Conservation (phyloP, 53 echinoderm and acorn worm genomes). For the Hippasteria phrygiana region DNA sequence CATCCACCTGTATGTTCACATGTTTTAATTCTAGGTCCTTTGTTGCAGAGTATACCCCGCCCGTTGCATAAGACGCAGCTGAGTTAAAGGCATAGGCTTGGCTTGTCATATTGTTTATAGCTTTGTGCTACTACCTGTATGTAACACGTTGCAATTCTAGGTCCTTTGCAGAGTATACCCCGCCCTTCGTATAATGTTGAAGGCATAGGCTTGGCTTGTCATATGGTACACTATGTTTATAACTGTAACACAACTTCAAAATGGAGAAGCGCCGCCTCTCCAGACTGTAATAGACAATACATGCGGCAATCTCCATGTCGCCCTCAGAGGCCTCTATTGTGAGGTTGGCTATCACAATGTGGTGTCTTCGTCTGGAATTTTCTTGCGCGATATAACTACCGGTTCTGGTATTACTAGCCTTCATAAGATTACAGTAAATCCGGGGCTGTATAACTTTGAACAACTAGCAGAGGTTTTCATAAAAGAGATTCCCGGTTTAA, state of each 20-base stretch:
- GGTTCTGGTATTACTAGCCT: neutral
- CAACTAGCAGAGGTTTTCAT: neutral
- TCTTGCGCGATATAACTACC: neutral
- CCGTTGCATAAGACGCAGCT: neutral
- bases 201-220: too few species aligned
- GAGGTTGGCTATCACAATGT: conserved; percentile 33
- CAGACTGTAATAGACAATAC: conserved; percentile 19
- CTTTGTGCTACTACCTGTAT: too few species aligned
- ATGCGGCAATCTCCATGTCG: conserved; percentile 20
- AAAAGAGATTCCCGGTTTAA: neutral
- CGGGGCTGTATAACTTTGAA: conserved; percentile 26
- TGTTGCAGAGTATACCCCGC: neutral
- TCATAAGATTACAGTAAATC: neutral
- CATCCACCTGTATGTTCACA: neutral
- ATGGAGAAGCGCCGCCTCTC: neutral
- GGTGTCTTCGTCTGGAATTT: neutral
- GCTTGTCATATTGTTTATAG: too few species aligned
- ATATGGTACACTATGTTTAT: neutral
- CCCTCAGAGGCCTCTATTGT: conserved; percentile 19
- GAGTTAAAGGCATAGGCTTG: neutral
- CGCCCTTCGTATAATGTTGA: too few species aligned
- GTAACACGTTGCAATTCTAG: too few species aligned
- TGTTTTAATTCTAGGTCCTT: neutral
- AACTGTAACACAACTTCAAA: neutral
- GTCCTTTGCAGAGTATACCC: too few species aligned